Percentiles rank a stretch among this genome's conserved stretches.
Evolutionary conservation across 2,113 vertebrate genomes (phyloP).

Genomic region (Rissa tridactyla): DNA sequence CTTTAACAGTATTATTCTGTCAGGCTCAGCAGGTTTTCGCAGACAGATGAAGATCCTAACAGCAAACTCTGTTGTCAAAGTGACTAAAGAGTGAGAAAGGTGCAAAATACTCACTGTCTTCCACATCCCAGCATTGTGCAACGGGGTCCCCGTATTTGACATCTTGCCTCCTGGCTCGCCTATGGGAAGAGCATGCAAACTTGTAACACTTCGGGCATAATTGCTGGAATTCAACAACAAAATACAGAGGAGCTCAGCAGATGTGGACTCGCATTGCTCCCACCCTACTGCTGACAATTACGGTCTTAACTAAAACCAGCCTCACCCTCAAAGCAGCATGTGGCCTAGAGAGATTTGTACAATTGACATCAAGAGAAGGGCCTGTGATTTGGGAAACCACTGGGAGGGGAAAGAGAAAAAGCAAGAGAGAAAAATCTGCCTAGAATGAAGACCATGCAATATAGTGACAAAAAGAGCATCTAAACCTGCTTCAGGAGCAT

Average conservation of each 20-base stretch:
- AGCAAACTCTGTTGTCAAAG: background rate
- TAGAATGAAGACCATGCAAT: background rate
- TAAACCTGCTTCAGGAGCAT: background rate
- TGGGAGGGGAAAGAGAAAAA: background rate
- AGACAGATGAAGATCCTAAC: background rate
- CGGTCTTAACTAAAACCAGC: conserved; percentile 56
- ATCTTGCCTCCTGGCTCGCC: conserved; percentile 94
- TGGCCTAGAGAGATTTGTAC: conserved; percentile 61
- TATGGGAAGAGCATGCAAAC: conserved; percentile 59
- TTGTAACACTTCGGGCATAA: conserved; percentile 44
- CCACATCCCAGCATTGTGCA: conserved; percentile 94
- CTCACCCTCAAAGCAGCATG: conserved; percentile 56
- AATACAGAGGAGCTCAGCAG: conserved; percentile 20
- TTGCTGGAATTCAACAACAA: conserved; percentile 12
- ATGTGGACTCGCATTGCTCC: background rate
- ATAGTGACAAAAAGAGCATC: background rate
- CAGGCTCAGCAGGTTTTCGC: background rate
- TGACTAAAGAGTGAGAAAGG: background rate
- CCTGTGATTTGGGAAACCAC: conserved; percentile 39
- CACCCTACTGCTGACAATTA: conserved; percentile 50
- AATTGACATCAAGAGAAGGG: conserved; percentile 47
- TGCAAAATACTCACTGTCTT: conserved; percentile 84
- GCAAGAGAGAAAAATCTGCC: background rate
- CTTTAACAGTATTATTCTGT: background rate
- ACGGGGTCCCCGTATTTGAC: conserved; percentile 95